Conservation (phyloP, 2,888 invertebrate genomes). For the Epistrophe eligans region DNA sequence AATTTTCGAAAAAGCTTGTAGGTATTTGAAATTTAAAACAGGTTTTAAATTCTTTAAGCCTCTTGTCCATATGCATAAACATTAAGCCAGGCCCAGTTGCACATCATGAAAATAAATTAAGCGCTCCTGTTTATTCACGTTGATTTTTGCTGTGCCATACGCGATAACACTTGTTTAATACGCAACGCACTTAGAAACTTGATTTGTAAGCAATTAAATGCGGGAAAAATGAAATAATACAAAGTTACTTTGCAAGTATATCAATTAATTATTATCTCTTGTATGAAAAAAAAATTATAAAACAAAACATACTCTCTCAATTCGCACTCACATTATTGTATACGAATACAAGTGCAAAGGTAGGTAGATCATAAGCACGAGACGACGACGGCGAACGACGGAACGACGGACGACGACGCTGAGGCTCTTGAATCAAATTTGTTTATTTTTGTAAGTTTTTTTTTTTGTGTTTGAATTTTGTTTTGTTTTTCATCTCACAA, state of each 20-base stretch:
- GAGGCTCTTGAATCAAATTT: slow-evolving; percentile 1
- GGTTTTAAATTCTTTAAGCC: too few relatives aligned
- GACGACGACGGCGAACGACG: too few relatives aligned
- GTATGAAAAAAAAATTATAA: background rate
- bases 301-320: background rate
- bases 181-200: slow-evolving; percentile 35
- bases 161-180: slow-evolving; percentile 29
- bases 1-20: too few relatives aligned
- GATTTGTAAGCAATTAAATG: slow-evolving; percentile 29
- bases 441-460: slow-evolving; percentile 12
- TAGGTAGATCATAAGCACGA: background rate
- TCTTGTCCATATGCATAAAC: too few relatives aligned
- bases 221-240: slow-evolving; percentile 17
- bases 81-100: too few relatives aligned
- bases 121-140: background rate
- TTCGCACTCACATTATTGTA: background rate
- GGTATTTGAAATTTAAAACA: too few relatives aligned
- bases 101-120: background rate
- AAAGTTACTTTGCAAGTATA: slow-evolving; percentile 20
- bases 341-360: background rate
- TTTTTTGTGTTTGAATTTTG: background rate
- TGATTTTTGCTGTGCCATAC: slow-evolving; percentile 5
- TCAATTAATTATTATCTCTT: slow-evolving; percentile 27
- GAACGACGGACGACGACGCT: background rate
- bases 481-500: slow-evolving; percentile 4